A percentile compares a stretch with the other conserved stretches of the same genome.
Conservation (phyloP, 1,140 invertebrate genomes). For the Cylas formicarius region DNA sequence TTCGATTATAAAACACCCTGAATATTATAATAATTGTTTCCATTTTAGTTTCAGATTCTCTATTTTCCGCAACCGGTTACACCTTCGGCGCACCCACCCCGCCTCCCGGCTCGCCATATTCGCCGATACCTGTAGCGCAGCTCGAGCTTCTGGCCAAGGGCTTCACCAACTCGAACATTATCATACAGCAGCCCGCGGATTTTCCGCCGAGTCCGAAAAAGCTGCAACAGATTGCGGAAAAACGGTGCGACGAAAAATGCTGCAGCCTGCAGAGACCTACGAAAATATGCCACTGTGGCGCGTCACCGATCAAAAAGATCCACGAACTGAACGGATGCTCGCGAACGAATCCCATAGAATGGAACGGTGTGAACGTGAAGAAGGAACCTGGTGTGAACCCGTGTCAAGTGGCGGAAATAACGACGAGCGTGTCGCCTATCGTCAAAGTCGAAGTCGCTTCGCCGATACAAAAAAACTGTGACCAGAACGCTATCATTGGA, state of each 20-base stretch:
- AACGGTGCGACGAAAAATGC: slow-evolving; percentile 37
- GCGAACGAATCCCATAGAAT: slow-evolving; percentile 51
- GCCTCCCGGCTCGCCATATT: slow-evolving; percentile 60
- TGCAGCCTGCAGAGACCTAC: slow-evolving; percentile 30
- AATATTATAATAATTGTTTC: no score
- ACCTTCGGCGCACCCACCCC: slow-evolving; percentile 60
- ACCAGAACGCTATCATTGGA: slow-evolving; percentile 18
- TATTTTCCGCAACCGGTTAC: slow-evolving; percentile 54
- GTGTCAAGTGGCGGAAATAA: slow-evolving; percentile 59
- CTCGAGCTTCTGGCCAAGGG: slow-evolving; percentile 53
- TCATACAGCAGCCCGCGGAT: slow-evolving; percentile 28
- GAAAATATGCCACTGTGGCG: slow-evolving; percentile 30
- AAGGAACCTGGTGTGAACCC: slow-evolving; percentile 49
- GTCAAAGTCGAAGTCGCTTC: slow-evolving; percentile 47
- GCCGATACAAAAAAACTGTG: slow-evolving; percentile 36
- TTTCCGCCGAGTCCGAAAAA: slow-evolving; percentile 30
- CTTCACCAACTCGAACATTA: slow-evolving; percentile 38
- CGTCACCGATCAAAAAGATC: slow-evolving; percentile 22
- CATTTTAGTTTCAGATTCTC: slow-evolving; percentile 54
- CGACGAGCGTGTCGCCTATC: slow-evolving; percentile 50
- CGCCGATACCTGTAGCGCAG: slow-evolving; percentile 55
- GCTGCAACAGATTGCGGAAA: slow-evolving; percentile 30
- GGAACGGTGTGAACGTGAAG: slow-evolving; percentile 48
- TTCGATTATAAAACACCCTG: no score
- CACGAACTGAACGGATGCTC: slow-evolving; percentile 42